A percentile compares a stretch with the other conserved stretches of the same genome.
Evolutionary conservation across 2,113 vertebrate species (phyloP).

Genomic region (Heterotilapia buettikoferi): DNA sequence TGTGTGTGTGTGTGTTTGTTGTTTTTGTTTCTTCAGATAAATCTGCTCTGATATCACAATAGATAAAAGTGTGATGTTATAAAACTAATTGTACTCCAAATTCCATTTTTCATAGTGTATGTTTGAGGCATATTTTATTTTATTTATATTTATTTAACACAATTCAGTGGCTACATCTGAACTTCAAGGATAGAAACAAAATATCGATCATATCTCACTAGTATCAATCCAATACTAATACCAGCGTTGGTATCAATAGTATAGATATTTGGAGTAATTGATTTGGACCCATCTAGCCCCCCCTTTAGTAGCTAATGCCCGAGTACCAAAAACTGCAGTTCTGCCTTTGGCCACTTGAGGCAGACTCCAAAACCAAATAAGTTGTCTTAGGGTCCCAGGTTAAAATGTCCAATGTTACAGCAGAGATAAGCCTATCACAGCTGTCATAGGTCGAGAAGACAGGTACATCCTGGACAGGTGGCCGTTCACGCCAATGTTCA

Average conservation of each 20-base stretch:
- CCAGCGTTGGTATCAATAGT: neutral
- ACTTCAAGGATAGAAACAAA: neutral
- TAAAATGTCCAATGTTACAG: neutral
- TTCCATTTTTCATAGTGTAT: neutral
- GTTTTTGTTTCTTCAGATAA: neutral
- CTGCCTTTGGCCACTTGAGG: rapidly evolving
- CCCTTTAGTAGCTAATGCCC: neutral
- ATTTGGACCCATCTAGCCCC: neutral
- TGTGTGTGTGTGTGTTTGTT: neutral
- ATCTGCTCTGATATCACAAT: neutral
- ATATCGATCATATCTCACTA: neutral
- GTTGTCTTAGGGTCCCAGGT: neutral
- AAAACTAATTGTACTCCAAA: neutral
- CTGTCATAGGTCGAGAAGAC: neutral
- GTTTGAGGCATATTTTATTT: neutral
- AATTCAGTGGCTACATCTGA: neutral
- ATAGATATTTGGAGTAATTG: neutral
- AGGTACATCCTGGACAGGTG: rapidly evolving
- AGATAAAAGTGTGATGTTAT: rapidly evolving
- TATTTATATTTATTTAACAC: neutral
- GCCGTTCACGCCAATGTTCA: neutral
- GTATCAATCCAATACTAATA: neutral
- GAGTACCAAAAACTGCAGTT: neutral
- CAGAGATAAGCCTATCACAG: rapidly evolving
- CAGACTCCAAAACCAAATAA: neutral